These are phyloP conservation scores for Euproctis similis DNA, from an alignment of 2,888 invertebrate genomes.

Conservation along the genomic window DNA sequence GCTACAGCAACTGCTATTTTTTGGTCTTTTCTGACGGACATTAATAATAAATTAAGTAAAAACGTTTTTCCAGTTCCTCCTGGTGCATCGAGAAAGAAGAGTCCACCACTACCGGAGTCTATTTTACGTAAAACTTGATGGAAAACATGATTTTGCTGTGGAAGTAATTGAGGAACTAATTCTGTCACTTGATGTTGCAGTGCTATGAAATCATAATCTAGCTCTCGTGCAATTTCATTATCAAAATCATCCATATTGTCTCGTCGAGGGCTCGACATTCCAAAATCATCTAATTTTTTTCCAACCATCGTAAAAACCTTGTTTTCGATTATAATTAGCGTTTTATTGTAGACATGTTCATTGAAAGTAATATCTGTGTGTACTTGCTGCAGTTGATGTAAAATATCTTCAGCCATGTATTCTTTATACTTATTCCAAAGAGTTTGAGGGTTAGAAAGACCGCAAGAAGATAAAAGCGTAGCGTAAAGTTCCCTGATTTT, in stretches of 20 bases:
- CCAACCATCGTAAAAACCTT: neutral
- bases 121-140: slow-evolving; percentile 9
- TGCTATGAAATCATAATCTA: slow-evolving; percentile 11
- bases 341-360: neutral
- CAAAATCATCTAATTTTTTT: slow-evolving; percentile 1
- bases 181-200: slow-evolving; percentile 10
- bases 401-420: neutral
- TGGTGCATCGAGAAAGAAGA: slow-evolving; percentile 11
- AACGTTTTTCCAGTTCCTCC: slow-evolving; percentile 14
- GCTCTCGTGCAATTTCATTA: slow-evolving; percentile 5
- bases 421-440: neutral
- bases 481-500: slow-evolving; percentile 4
- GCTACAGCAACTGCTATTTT: slow-evolving; percentile 14
- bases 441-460: neutral
- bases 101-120: slow-evolving; percentile 9
- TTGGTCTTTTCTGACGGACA: slow-evolving; percentile 13
- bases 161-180: slow-evolving; percentile 9
- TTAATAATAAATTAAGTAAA: slow-evolving; percentile 10
- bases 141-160: slow-evolving; percentile 12
- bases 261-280: neutral
- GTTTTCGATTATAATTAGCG: neutral
- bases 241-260: neutral
- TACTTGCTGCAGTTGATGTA: neutral
- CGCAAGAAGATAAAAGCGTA: neutral
- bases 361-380: neutral